These are phyloP conservation scores for Semaprochilodus insignis DNA, from an alignment of 2,797 vertebrate genomes.

Conservation along the genomic window DNA sequence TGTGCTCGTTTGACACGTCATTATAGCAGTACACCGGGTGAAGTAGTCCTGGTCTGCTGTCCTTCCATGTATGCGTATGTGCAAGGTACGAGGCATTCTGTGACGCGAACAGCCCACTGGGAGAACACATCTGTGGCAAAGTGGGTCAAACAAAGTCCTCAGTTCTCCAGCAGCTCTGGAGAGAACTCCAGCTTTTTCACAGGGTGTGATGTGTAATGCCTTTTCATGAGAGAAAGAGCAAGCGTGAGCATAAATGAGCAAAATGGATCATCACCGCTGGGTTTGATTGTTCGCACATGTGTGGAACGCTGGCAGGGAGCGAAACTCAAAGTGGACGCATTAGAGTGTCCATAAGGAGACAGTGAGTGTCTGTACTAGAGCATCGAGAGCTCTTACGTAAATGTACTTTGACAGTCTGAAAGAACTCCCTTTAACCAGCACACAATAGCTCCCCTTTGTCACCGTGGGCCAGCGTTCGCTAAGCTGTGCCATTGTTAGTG, in stretches of 20 bases:
- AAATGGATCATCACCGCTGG: not conserved
- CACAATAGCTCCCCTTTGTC: slow-evolving; percentile 49
- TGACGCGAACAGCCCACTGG: not conserved
- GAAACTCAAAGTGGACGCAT: not conserved
- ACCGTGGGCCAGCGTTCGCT: slow-evolving; percentile 17
- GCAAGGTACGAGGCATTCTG: slow-evolving; percentile 27
- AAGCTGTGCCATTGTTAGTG: slow-evolving; percentile 46
- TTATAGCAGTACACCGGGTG: not conserved
- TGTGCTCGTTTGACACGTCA: slow-evolving; percentile 18
- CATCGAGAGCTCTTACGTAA: slow-evolving; percentile 37
- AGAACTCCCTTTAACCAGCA: slow-evolving; percentile 40
- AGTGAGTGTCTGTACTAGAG: slow-evolving; percentile 33
- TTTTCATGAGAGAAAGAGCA: not conserved
- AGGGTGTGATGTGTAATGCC: not conserved
- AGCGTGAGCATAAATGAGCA: not conserved
- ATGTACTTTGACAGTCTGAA: slow-evolving; percentile 48
- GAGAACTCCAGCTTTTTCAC: not conserved
- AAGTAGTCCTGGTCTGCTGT: not conserved
- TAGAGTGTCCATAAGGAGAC: slow-evolving; percentile 12
- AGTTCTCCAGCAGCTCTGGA: not conserved
- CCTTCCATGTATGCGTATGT: not conserved
- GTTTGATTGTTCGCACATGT: not conserved
- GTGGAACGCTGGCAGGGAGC: not conserved
- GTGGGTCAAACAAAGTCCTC: slow-evolving; percentile 27
- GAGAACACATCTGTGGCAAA: slow-evolving; percentile 31